phyloP scores from a whole-genome alignment of 2,797 vertebrate species.

The Alectoris magna region DNA sequence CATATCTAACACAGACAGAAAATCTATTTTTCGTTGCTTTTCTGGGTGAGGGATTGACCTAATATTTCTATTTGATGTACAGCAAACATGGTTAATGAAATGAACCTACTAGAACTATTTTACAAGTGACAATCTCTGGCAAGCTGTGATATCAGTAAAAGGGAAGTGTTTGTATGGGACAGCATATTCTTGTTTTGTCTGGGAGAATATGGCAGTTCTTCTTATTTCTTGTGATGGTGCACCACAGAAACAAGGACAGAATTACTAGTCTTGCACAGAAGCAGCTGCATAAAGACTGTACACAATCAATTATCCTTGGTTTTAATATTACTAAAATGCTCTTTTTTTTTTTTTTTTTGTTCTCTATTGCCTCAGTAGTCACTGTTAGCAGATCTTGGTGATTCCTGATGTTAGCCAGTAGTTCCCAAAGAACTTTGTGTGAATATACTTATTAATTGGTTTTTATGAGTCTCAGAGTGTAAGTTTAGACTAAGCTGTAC shows the following conservation, averaged over 20 bases:
- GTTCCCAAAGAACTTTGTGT: neutral
- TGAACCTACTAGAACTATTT: neutral
- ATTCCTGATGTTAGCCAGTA: neutral
- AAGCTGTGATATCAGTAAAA: neutral
- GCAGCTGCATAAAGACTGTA: neutral
- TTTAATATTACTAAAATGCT: neutral
- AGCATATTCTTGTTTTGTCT: neutral
- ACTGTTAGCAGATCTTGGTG: neutral
- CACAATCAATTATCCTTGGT: neutral
- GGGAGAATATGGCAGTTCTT: rapidly evolving
- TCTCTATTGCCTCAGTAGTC: neutral
- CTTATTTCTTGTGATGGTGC: neutral
- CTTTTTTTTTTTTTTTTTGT: neutral
- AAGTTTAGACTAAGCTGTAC: neutral
- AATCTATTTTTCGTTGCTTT: neutral
- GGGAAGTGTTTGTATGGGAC: neutral
- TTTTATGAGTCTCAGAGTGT: neutral
- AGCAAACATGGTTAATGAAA: neutral
- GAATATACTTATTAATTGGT: neutral
- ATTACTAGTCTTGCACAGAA: neutral
- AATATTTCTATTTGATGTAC: neutral
- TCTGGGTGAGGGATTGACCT: neutral
- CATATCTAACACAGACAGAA: neutral
- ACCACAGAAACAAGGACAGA: neutral
- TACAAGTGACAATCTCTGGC: neutral